phyloP scores from a whole-genome alignment of 2,113 vertebrate species.

The Esox niger region DNA sequence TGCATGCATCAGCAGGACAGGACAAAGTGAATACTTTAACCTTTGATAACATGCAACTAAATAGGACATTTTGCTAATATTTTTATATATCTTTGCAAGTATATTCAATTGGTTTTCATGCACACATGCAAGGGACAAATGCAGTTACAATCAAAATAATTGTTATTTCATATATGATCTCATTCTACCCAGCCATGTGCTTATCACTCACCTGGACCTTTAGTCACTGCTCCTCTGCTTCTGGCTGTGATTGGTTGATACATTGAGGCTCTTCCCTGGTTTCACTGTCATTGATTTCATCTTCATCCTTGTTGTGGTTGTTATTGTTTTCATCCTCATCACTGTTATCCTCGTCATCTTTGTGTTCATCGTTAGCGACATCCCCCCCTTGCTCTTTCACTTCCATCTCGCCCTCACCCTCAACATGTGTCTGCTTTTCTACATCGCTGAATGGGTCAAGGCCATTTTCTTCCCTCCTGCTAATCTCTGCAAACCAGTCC shows the following conservation, averaged over 20 bases:
- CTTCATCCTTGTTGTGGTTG: neutral
- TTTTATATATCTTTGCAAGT: too few species aligned
- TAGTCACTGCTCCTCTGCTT: constrained; percentile 78
- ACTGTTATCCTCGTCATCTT: constrained; percentile 65
- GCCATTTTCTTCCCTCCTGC: constrained; percentile 78
- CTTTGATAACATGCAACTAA: too few species aligned
- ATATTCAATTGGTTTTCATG: too few species aligned
- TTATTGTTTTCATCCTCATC: neutral
- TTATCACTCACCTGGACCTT: neutral
- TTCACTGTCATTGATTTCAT: neutral
- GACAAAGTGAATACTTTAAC: too few species aligned
- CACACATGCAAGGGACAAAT: too few species aligned
- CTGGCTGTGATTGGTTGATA: constrained; percentile 84
- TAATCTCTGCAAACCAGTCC: constrained; percentile 89
- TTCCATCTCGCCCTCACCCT: constrained; percentile 37
- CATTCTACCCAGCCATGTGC: too few species aligned
- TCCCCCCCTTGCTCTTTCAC: constrained; percentile 60
- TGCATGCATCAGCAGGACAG: too few species aligned
- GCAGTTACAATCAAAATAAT: too few species aligned
- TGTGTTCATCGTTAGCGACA: constrained; percentile 70
- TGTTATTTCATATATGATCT: too few species aligned
- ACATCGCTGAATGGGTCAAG: constrained; percentile 79
- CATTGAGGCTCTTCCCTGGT: constrained; percentile 71
- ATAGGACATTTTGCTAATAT: too few species aligned
- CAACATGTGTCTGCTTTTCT: constrained; percentile 44